Base-by-base conservation (phyloP, 1,140 invertebrate species). In the Lasioglossum baleicum region DNA sequence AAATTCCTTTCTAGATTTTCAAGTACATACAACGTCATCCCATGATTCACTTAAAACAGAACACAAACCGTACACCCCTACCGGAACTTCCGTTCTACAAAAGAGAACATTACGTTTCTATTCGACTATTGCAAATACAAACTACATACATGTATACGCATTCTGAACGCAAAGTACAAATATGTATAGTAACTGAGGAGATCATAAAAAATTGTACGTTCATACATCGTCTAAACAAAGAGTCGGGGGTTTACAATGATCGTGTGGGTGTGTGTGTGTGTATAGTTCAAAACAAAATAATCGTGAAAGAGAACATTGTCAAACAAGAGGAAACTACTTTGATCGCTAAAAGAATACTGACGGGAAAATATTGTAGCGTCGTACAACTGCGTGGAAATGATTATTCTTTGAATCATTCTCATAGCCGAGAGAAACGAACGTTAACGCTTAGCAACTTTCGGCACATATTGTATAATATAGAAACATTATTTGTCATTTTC, bases 121-220 rank as follows among this genome's bases (percentile, higher is more conserved):
- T 77, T 70, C 75, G 48, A 85, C 61, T 51, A 56, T 80, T 74
- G 75, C 67, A 64, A 72, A 85, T 72, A 77, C 79, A 75, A 75
- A 63, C 56, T 77, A 80, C 26, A 26, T 26, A 26, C 35, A 35
- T 35, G 35, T 72, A 74, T 86, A 86, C 69, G 80, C 53, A 70
- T 60, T 74, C 20, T 20, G 40, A 86, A 86, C 60, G 67, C 63
- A 76, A 76, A 75, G 35, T 35, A 35, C 75, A 75, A 67, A 80
- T 6, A 83, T 22, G 48, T 73, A 73, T 69, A 69, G 53, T 26
- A 75, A 82, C 61, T 53, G 35, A 78, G 56, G 84, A 85, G 85
- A 86, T 86, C 83, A 83, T 75, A 61, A 83, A 68, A 73, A 61
- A 81, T 71, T 79, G 68, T 82, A 85, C 72, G 75, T 71, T 71